Evolutionary conservation across 2,888 invertebrate species (phyloP).

Genomic region (Apamea sordens): DNA sequence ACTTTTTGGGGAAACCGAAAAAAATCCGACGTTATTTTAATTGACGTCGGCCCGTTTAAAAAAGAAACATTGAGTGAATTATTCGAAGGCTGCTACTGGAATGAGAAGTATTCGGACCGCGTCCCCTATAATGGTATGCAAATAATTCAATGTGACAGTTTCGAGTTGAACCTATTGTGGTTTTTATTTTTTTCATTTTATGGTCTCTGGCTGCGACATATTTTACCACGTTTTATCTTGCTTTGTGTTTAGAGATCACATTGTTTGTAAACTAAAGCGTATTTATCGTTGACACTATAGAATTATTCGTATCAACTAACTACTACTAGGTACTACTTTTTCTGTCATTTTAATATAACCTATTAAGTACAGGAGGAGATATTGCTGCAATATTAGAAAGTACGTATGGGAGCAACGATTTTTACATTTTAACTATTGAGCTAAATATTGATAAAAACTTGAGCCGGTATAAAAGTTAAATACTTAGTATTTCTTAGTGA

Average conservation of each 20-base stretch:
- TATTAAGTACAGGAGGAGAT: not conserved
- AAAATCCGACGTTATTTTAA: conserved; percentile 85
- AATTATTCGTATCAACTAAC: not conserved
- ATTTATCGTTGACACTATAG: conserved; percentile 13
- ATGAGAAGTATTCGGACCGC: conserved; percentile 83
- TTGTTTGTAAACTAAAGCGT: conserved; percentile 22
- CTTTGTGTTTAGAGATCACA: conserved; percentile 33
- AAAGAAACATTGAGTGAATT: conserved; percentile 82
- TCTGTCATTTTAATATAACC: not conserved
- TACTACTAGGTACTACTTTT: not conserved
- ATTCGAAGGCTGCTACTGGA: conserved; percentile 83
- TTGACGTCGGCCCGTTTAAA: conserved; percentile 85
- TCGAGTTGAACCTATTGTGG: conserved; percentile 71
- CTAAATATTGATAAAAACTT: not conserved
- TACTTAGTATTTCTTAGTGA: too few relatives aligned
- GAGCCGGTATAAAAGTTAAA: not conserved
- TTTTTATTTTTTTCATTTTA: conserved; percentile 66
- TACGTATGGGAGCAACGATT: not conserved
- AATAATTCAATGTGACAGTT: conserved; percentile 85
- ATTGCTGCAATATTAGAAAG: not conserved
- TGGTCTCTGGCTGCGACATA: conserved; percentile 34
- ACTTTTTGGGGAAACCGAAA: conserved; percentile 80
- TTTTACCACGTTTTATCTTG: conserved; percentile 50
- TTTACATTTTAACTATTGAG: too few relatives aligned
- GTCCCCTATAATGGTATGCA: conserved; percentile 81